Base-by-base conservation (phyloP, 30 jellyfish, hydroid and myxozoan genomes). In the Turritopsis dohrnii region DNA sequence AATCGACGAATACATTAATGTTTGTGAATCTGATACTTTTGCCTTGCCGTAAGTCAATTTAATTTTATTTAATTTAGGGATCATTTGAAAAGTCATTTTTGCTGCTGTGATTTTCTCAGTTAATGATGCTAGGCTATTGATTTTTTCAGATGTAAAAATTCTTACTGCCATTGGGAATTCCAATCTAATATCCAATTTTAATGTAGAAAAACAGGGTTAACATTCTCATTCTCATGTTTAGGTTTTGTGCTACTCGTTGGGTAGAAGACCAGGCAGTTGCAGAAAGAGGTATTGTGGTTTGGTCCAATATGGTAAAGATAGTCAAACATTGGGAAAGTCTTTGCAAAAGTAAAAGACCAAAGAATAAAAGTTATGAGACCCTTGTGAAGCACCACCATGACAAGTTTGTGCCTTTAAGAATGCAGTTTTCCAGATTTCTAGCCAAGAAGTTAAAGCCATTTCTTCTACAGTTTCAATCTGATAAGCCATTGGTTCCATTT, bases 221-320 rank as follows among this genome's bases (percentile, higher is more conserved):
- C n/a, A n/a, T n/a, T n/a, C n/a, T n/a, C n/a, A n/a, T n/a, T n/a
- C n/a, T 22, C 73, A 60, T 60, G 19, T 60, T 0, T 22, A 60
- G 73, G 73, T 72, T 72, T 72, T 72, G 30, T 19, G 30, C 81
- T 18, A 72, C 81, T 19, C 21, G 81, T 18, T 72, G 81, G 81
- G 24, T 72, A 19, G 1, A 72, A 25, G 81, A 72, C 28, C 24
- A 72, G 0, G 18, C 30, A 21, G 81, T 72, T 72, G 0, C 81
- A 18, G 81, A 72, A 72, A 72, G 81, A 72, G 81, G 30, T 25
- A 18, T 72, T 20, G 29, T 18, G 18, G 24, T 72, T 72, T 72
- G 81, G 1, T n/a, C 21, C 19, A 19, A 21, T 18, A 25, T 1
- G 24, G 24, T 20, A 18, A 25, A 21, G 24, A 25, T 25, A n/a